A percentile compares a stretch with the other conserved stretches of the same genome.
phyloP scores from a whole-genome alignment of 2,113 vertebrate species.

The Mixornis gularis region DNA sequence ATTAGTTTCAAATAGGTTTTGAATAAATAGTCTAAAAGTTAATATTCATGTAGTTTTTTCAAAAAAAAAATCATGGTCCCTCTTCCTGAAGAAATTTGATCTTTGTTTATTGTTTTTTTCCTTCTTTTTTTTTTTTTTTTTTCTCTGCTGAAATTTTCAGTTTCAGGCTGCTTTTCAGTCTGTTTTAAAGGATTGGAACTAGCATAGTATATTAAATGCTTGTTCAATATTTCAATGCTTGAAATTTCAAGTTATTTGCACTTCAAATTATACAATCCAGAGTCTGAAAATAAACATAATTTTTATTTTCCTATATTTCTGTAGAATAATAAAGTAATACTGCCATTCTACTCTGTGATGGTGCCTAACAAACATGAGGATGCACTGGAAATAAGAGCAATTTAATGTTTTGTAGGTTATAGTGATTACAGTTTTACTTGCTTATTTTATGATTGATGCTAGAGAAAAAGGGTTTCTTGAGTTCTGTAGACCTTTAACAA shows the following conservation, averaged over 20 bases:
- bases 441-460: not conserved
- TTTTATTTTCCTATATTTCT: not conserved
- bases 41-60: not conserved
- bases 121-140: not conserved
- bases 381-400: not conserved
- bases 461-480: not conserved
- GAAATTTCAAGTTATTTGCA: not conserved
- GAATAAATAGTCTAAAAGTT: not conserved
- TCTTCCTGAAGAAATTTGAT: not conserved
- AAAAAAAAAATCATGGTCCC: not conserved
- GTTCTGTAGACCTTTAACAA: not conserved
- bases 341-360: not conserved
- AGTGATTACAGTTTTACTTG: not conserved
- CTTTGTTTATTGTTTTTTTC: not conserved
- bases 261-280: not conserved
- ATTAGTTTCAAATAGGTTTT: accelerated
- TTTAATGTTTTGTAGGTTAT: not conserved
- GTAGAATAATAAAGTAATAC: not conserved
- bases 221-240: not conserved
- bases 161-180: not conserved
- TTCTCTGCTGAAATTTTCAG: accelerated
- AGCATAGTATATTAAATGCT: not conserved
- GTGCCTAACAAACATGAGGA: not conserved
- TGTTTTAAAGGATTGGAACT: not conserved
- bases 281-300: not conserved